phyloP scores from a whole-genome alignment of 2,888 invertebrate species.

The Gandaritis pyraliata region DNA sequence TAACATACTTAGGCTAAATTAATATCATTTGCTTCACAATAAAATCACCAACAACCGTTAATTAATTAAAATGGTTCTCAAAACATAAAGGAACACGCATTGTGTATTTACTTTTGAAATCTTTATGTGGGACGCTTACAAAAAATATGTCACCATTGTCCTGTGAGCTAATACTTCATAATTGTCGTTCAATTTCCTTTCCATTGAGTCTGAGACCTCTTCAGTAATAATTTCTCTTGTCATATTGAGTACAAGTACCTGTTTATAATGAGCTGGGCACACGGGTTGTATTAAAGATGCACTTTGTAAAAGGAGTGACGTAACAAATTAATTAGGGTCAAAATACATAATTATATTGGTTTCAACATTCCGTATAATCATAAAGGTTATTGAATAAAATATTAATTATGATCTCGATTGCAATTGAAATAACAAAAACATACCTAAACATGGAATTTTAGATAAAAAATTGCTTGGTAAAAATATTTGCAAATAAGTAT shows the following conservation, averaged over 20 bases:
- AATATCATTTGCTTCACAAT: conserved; percentile 2
- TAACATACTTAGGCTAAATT: too few relatives aligned
- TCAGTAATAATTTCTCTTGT: conserved; percentile 72
- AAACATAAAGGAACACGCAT: conserved; percentile 52
- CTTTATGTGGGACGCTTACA: conserved; percentile 59
- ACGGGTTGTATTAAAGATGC: conserved; percentile 43
- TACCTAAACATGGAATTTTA: too few relatives aligned
- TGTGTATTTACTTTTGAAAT: conserved; percentile 61
- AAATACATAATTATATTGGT: background rate
- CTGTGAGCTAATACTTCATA: conserved; percentile 69
- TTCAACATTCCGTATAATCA: background rate
- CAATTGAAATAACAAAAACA: too few relatives aligned
- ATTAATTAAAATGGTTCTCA: conserved; percentile 62
- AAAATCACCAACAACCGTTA: conserved; percentile 30
- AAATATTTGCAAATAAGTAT: too few relatives aligned
- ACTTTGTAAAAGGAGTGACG: conserved; percentile 5
- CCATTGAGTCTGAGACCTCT: conserved; percentile 60
- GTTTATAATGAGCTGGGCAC: conserved; percentile 51
- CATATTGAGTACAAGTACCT: conserved; percentile 63
- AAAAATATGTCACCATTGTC: conserved; percentile 76
- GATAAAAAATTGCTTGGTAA: too few relatives aligned
- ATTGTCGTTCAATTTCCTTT: conserved; percentile 79
- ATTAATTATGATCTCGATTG: too few relatives aligned
- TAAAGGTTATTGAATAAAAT: too few relatives aligned
- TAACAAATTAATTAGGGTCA: background rate